Conservation (phyloP, 2,797 vertebrate genomes). For the Enteromius thamalakanensis region DNA sequence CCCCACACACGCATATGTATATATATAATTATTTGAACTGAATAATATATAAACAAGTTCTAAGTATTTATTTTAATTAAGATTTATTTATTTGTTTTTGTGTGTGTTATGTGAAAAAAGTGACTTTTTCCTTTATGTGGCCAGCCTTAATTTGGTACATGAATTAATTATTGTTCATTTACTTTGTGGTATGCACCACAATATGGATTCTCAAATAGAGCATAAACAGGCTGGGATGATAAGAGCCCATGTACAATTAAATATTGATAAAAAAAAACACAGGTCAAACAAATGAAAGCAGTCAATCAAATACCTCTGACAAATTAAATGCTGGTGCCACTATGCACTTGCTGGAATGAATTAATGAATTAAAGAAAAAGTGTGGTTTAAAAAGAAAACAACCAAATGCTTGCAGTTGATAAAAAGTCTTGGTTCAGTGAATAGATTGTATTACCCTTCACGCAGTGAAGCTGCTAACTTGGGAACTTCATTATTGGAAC, state of each 20-base stretch:
- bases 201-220: constrained; percentile 68
- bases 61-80: constrained; percentile 15
- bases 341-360: constrained; percentile 11
- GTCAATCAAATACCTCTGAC: constrained; percentile 61
- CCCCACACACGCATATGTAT: too few relatives aligned
- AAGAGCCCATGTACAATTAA: constrained; percentile 69
- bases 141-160: constrained; percentile 74
- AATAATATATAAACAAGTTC: neutral
- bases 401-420: neutral
- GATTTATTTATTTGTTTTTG: neutral
- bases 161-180: constrained; percentile 80
- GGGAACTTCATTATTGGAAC: constrained; percentile 22
- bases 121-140: constrained; percentile 60
- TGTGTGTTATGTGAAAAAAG: constrained; percentile 23
- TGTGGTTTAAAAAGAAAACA: constrained; percentile 17
- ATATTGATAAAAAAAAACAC: constrained; percentile 70
- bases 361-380: neutral
- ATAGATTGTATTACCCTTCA: neutral
- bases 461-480: constrained; percentile 15
- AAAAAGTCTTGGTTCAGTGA: neutral
- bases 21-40: neutral
- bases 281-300: constrained; percentile 63
- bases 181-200: constrained; percentile 70
- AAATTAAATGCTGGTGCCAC: constrained; percentile 31
- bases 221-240: constrained; percentile 68